Percentiles rank a stretch among this genome's conserved stretches.
phyloP scores from a whole-genome alignment of 2,797 vertebrate species.

The Protonibea diacanthus region DNA sequence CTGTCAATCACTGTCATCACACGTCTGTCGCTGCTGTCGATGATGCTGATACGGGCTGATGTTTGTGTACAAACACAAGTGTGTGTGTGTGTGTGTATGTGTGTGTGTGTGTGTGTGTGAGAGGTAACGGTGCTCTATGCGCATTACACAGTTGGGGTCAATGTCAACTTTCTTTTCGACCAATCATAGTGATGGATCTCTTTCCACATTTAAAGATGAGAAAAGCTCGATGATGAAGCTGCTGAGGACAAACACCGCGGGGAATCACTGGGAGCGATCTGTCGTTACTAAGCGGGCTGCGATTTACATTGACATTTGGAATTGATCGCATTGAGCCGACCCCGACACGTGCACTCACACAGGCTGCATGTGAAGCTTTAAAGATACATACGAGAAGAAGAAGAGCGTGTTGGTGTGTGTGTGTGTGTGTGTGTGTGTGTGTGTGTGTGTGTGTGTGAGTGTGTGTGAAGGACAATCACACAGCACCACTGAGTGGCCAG shows the following conservation, averaged over 20 bases:
- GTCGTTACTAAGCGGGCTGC: conserved; percentile 36
- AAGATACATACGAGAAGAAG: conserved; percentile 2
- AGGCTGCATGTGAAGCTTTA: neutral
- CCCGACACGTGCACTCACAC: neutral
- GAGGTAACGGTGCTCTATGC: neutral
- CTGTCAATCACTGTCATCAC: conserved; percentile 54
- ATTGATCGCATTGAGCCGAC: conserved; percentile 50
- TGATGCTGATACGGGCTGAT: conserved; percentile 53
- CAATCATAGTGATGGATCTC: conserved; percentile 41
- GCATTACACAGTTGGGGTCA: conserved; percentile 43
- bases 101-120: conserved; percentile 19
- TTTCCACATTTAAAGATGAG: conserved; percentile 5
- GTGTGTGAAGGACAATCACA: conserved; percentile 33
- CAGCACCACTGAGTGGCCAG: conserved; percentile 48
- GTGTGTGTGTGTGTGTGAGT: neutral
- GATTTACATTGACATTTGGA: conserved; percentile 64
- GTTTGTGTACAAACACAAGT: conserved; percentile 53
- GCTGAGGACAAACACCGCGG: conserved; percentile 38
- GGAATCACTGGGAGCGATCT: conserved; percentile 48
- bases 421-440: conserved; percentile 16
- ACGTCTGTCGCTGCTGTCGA: neutral
- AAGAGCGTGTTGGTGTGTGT: conserved; percentile 9
- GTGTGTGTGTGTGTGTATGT: conserved; percentile 14
- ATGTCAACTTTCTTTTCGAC: conserved; percentile 42
- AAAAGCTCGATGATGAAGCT: conserved; percentile 41